Evolutionary conservation across 2,113 vertebrate species (phyloP).

Genomic region (Dicerorhinus sumatrensis): DNA sequence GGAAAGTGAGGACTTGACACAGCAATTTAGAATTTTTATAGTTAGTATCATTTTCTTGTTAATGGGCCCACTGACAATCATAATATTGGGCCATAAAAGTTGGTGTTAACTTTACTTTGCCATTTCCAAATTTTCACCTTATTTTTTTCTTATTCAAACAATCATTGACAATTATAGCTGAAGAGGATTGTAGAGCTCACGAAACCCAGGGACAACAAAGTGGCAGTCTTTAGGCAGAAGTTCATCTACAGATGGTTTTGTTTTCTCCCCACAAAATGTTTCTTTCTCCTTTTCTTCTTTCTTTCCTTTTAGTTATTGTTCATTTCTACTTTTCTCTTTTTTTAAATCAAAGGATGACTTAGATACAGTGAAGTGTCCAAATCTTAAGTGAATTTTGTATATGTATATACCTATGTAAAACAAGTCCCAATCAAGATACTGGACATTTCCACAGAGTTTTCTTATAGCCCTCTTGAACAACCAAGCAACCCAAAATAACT

Average conservation of each 20-base stretch:
- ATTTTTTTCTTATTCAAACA: slow-evolving; percentile 71
- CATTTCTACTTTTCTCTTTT: background rate
- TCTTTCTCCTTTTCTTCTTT: background rate
- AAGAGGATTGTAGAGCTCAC: background rate
- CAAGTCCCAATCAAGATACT: background rate
- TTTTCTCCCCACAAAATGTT: background rate
- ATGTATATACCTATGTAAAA: background rate
- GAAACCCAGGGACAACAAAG: background rate
- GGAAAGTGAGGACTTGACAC: slow-evolving; percentile 63
- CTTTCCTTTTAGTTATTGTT: background rate
- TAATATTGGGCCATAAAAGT: slow-evolving; percentile 70
- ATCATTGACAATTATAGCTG: slow-evolving; percentile 70
- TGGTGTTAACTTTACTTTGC: slow-evolving; percentile 70
- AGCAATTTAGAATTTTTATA: slow-evolving; percentile 71
- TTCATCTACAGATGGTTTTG: background rate
- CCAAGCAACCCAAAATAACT: background rate
- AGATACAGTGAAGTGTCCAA: background rate
- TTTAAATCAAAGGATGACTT: background rate
- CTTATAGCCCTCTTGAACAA: background rate
- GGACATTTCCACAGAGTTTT: background rate
- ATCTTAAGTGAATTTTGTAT: background rate
- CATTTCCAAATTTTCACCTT: slow-evolving; percentile 72
- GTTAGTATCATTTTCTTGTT: slow-evolving; percentile 68
- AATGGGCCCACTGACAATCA: slow-evolving; percentile 63
- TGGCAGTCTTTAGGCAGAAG: background rate